Evolutionary conservation across 2,888 invertebrate species (phyloP), one percentile per base, ranked within the genome.

Genomic region (Steinernema hermaphroditum): DNA sequence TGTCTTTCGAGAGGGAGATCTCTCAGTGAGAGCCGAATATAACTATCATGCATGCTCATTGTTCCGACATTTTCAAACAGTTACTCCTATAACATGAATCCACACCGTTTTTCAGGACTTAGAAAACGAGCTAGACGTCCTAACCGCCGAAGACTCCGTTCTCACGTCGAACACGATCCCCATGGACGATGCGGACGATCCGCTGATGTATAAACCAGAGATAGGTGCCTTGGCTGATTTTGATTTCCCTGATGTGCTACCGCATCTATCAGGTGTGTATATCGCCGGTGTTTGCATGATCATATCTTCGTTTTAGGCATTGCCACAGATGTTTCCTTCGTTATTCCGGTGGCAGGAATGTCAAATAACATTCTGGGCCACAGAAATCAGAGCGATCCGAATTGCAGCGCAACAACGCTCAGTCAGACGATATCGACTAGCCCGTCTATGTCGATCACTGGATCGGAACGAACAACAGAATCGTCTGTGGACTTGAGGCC

Each of bases 171-270:
- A 68, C 19, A 49, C 68, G 14, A 68, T 49, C 16, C 27, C 57
- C 4, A 24, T 32, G 16, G 46, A 24, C 14, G 75, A 50, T 8
- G 57, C 37, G 0, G 75, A 41, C 22, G 76, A 76, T 50, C 73
- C 75, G 2, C 72, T 76, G 27, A 68, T 70, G 16, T 76, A 76
- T 27, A 72, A 71, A 19, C 76, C 73, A 37, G 75, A 69, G 46
- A 24, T 73, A 41, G 75, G 73, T 12, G 50, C 72, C 0, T 34
- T 71, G 69, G 29, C 68, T 32, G 78, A 78, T 24, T 77, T 77
- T 50, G 71, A 77, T 44, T 73, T 77, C 49, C 77, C 77, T n/a
- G 77, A 78, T 27, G 71, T 70, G 34, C 71, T 77, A 16, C 77
- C 77, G 0, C 50, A 50, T 12, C 22, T 50, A 2, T 24, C 50